Percentiles rank a stretch among this genome's conserved stretches.
These are phyloP conservation scores for Bombus soroeensis DNA, from an alignment of 1,140 invertebrate species.

Conservation along the genomic window DNA sequence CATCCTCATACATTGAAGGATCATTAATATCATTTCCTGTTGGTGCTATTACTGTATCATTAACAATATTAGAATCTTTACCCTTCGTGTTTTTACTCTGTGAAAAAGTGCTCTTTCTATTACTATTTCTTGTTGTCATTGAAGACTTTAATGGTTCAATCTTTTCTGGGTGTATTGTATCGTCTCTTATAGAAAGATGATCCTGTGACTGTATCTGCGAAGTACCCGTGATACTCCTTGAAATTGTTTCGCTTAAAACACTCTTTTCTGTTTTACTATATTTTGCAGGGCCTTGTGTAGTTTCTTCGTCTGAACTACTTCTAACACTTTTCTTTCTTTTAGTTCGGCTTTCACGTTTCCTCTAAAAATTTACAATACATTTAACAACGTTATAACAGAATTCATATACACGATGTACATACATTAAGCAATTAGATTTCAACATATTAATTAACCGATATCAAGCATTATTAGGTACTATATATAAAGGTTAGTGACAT, in stretches of 20 bases:
- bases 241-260: background rate
- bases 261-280: slow-evolving; percentile 60
- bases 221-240: background rate
- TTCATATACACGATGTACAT: background rate
- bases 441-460: background rate
- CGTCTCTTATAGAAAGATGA: background rate
- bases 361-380: slow-evolving; percentile 37
- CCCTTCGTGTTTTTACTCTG: background rate
- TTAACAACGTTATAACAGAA: background rate
- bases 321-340: slow-evolving; percentile 60
- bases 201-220: background rate
- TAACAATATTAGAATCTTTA: slow-evolving; percentile 44
- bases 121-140: background rate
- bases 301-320: slow-evolving; percentile 68
- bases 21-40: slow-evolving; percentile 67
- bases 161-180: background rate
- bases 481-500: too few relatives aligned
- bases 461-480: background rate
- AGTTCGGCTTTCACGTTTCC: slow-evolving; percentile 24
- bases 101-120: slow-evolving; percentile 12
- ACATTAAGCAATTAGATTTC: background rate
- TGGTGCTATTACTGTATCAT: slow-evolving; percentile 60
- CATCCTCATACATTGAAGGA: slow-evolving; percentile 79
- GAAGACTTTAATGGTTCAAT: background rate
- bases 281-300: slow-evolving; percentile 51